Percentiles rank a stretch among this genome's conserved stretches.
Evolutionary conservation across 2,888 invertebrate species (phyloP).

Genomic region (Hipparchia semele): DNA sequence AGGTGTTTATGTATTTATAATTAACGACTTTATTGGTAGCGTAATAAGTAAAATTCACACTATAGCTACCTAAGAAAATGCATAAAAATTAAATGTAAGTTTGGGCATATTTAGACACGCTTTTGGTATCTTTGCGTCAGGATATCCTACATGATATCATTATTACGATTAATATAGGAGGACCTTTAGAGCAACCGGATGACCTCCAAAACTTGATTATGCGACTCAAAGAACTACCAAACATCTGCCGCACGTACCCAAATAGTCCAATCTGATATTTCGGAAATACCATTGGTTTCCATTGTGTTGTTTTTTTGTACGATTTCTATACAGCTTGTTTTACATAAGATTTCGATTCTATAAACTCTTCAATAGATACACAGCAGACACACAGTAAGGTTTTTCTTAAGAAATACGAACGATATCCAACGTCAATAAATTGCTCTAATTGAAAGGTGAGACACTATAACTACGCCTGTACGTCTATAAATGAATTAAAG

Average conservation of each 20-base stretch:
- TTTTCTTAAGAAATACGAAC: neutral
- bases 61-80: too few species aligned
- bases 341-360: neutral
- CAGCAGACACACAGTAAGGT: neutral
- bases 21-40: too few species aligned
- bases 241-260: conserved; percentile 20
- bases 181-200: conserved; percentile 11
- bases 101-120: too few species aligned
- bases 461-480: conserved; percentile 13
- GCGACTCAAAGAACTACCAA: conserved; percentile 24
- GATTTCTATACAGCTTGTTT: neutral
- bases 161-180: neutral
- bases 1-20: neutral
- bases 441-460: conserved; percentile 18
- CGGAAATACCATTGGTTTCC: neutral
- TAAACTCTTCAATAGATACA: neutral
- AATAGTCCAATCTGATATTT: conserved; percentile 6
- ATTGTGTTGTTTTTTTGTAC: neutral
- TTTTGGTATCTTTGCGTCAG: too few species aligned
- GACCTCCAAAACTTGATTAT: conserved; percentile 38
- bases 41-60: too few species aligned
- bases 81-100: too few species aligned
- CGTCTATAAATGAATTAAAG: conserved; percentile 15
- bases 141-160: neutral
- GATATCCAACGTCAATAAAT: conserved; percentile 5